These are phyloP conservation scores for Petrocephalus zakoni DNA, from an alignment of 2,113 vertebrate genomes.

Conservation along the genomic window DNA sequence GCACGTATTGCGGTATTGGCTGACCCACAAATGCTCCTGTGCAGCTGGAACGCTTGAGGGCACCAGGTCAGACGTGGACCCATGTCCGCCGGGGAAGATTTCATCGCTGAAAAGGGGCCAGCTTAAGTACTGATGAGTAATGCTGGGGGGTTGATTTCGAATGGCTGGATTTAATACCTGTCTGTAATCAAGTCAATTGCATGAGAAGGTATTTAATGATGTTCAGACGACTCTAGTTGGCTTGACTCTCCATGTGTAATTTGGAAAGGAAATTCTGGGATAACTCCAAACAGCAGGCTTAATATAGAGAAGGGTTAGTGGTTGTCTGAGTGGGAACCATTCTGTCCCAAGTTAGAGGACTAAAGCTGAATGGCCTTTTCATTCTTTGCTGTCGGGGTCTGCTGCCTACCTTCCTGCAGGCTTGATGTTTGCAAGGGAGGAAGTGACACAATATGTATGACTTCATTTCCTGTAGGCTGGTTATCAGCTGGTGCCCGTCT, in stretches of 20 bases:
- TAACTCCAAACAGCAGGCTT: constrained; percentile 3
- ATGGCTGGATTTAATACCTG: not conserved
- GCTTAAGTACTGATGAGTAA: not conserved
- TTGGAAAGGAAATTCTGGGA: not conserved
- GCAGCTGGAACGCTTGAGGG: not conserved
- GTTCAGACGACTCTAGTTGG: not conserved
- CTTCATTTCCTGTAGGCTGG: not conserved
- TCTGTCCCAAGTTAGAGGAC: not conserved
- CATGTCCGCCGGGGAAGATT: not conserved
- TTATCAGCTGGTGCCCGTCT: not conserved
- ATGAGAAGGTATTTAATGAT: not conserved
- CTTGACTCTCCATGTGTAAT: not conserved
- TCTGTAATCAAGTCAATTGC: constrained; percentile 14
- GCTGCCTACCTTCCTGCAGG: not conserved
- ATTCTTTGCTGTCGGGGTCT: not conserved
- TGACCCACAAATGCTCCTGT: not conserved
- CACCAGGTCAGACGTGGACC: not conserved
- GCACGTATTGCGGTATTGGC: not conserved
- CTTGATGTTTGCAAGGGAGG: not conserved
- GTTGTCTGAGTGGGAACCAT: not conserved
- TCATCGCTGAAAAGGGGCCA: not conserved
- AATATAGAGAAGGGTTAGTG: not conserved
- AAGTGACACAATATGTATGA: not conserved
- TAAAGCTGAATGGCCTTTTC: not conserved
- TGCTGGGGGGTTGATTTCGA: not conserved